Evolutionary conservation across 2,888 invertebrate genomes (phyloP), one percentile per base, ranked within the genome.

Genomic region (Pyrrhosoma nymphula): DNA sequence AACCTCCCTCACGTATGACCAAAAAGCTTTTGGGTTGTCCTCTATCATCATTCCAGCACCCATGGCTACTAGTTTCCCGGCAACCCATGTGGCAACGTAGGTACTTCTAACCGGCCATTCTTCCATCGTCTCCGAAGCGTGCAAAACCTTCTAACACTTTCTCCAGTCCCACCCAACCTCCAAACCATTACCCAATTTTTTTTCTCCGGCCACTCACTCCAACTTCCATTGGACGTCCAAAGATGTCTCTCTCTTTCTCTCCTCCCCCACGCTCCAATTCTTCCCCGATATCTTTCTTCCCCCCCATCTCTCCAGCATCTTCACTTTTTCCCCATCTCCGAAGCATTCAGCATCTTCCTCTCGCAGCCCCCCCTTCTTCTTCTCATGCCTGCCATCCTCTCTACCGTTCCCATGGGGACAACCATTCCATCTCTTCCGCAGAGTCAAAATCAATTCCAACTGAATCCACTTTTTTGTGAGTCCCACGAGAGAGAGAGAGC

Each of bases 331-430:
- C 56, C 95, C 14, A 39, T 88, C 95, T 56, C 90, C 75, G 56
- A 23, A 3, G 16, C 88, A 47, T 47, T 39, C 39, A 23, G 23
- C 35, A 69, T 69, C 88, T 39, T 47, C 56, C 90, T 95, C 91
- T 75, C 82, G 10, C 95, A 88, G 10, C 89, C 95, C 95, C 23
- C 60, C 95, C 95, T 63, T 95, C 95, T 55, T 89, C 95, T 8
- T 95, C 95, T 93, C 95, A 63, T 23, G 47, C 47, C n/a, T 91
- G 26, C 88, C 90, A 35, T 90, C 69, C 56, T 82, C 96, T 47
- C 95, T 88, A 95, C 95, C 96, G 95, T 56, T 91, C 91, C 91
- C 91, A 63, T 26, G 39, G 91, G 63, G 63, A 63, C 8, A 3
- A 10, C 30, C 39, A 35, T 39, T 39, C 26, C 63, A 23, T 39